Evolutionary conservation across 53 echinoderm and acorn worm species (phyloP).

Genomic region (Apostichopus leukothele): DNA sequence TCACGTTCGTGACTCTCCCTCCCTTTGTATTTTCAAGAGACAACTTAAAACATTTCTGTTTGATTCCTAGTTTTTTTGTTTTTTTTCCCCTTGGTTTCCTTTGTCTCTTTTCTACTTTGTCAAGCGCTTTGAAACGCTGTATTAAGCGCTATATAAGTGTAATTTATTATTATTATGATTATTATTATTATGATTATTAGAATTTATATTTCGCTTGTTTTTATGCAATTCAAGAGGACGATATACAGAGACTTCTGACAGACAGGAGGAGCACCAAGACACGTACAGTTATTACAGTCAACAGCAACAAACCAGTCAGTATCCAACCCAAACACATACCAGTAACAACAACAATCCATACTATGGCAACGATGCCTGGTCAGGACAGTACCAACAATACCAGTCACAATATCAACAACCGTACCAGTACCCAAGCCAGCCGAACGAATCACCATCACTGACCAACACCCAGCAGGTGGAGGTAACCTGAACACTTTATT

Average conservation of each 20-base stretch:
- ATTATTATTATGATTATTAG: too few species aligned
- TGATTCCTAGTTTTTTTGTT: too few species aligned
- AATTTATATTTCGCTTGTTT: too few species aligned
- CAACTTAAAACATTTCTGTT: too few species aligned
- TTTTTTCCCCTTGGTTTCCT: not conserved
- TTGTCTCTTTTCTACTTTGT: too few species aligned
- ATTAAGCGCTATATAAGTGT: too few species aligned
- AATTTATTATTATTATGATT: too few species aligned
- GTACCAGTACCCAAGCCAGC: slow-evolving; percentile 37
- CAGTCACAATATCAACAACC: slow-evolving; percentile 28
- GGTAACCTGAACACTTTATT: not conserved
- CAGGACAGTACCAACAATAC: slow-evolving; percentile 45
- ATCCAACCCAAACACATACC: not conserved
- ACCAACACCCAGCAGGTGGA: not conserved
- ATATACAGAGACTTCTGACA: not conserved
- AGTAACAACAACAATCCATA: not conserved
- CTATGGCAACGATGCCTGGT: slow-evolving; percentile 38
- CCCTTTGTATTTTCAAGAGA: too few species aligned
- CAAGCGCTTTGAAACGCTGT: too few species aligned
- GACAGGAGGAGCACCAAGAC: slow-evolving; percentile 12
- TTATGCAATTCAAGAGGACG: not conserved
- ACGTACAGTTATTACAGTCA: slow-evolving; percentile 25
- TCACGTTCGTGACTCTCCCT: too few species aligned
- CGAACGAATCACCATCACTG: not conserved
- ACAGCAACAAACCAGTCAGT: slow-evolving; percentile 13